A percentile compares a stretch with the other conserved stretches of the same genome.
Conservation (phyloP, 1,140 invertebrate species). For the Copidosoma floridanum region DNA sequence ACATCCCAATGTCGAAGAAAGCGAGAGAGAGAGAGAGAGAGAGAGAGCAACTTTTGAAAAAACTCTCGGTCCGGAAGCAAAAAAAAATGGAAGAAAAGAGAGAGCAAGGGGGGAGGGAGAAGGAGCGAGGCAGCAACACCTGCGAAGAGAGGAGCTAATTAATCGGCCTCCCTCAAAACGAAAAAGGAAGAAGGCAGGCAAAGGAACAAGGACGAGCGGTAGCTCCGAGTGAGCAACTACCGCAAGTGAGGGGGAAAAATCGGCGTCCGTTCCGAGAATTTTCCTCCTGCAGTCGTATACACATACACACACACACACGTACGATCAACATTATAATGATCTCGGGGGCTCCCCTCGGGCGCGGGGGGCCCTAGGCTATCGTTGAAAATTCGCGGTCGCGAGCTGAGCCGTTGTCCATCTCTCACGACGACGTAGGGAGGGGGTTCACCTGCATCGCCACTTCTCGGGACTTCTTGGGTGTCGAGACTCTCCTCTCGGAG, state of each 20-base stretch:
- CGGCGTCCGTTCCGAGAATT: conserved; percentile 11
- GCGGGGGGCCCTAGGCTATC: neutral
- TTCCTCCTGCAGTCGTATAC: no score
- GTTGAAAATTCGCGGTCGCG: conserved; percentile 23
- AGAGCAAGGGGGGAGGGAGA: neutral
- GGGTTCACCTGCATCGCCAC: conserved; percentile 7
- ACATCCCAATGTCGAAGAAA: no score
- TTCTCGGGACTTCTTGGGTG: conserved; percentile 30
- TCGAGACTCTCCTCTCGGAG: conserved; percentile 1
- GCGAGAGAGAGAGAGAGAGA: conserved; percentile 19
- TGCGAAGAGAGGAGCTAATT: conserved; percentile 2
- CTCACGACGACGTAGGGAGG: neutral
- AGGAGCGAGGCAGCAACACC: neutral
- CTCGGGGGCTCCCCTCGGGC: neutral
- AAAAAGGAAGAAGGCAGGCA: neutral
- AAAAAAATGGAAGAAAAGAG: neutral
- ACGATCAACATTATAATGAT: conserved; percentile 24
- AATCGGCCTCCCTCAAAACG: conserved; percentile 1
- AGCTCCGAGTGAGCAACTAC: neutral
- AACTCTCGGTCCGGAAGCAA: no score
- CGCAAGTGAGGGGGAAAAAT: neutral
- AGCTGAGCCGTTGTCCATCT: conserved; percentile 16
- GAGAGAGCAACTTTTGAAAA: conserved; percentile 4
- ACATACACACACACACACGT: no score
- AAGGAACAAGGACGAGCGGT: neutral